These are phyloP conservation scores for Rhinichthys osculus DNA, from an alignment of 2,797 vertebrate genomes.

Conservation along the genomic window DNA sequence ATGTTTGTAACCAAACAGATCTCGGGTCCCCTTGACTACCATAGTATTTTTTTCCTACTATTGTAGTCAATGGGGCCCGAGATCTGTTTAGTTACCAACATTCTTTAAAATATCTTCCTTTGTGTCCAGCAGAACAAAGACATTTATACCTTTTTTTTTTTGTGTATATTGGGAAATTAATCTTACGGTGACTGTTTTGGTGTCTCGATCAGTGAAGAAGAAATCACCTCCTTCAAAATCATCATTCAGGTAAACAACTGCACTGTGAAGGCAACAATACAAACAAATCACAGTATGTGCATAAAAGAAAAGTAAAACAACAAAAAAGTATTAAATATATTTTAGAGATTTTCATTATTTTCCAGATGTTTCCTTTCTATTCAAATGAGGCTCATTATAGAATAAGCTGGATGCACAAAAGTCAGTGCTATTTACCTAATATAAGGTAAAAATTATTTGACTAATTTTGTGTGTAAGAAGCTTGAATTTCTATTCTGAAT, in stretches of 20 bases:
- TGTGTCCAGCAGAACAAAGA: no score
- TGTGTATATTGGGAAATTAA: background rate
- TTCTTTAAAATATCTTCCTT: no score
- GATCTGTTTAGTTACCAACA: no score
- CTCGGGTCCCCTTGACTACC: no score
- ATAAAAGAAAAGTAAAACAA: background rate
- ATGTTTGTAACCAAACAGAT: no score
- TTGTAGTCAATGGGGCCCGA: no score
- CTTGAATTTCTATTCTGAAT: background rate
- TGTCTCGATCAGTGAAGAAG: conserved; percentile 92
- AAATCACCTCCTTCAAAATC: conserved; percentile 93
- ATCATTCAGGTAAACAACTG: conserved; percentile 93
- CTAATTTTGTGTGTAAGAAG: background rate
- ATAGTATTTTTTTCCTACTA: background rate
- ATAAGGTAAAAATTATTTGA: no score
- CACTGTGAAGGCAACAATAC: conserved; percentile 74
- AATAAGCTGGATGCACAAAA: background rate
- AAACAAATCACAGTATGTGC: background rate
- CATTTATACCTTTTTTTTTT: no score
- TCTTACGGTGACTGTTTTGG: conserved; percentile 89
- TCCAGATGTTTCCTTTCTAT: background rate
- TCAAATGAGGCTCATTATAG: background rate
- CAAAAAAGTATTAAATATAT: background rate
- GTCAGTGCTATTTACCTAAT: background rate
- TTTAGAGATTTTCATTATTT: background rate